phyloP scores from a whole-genome alignment of 1,140 invertebrate species.

The Papilio polyxenes region DNA sequence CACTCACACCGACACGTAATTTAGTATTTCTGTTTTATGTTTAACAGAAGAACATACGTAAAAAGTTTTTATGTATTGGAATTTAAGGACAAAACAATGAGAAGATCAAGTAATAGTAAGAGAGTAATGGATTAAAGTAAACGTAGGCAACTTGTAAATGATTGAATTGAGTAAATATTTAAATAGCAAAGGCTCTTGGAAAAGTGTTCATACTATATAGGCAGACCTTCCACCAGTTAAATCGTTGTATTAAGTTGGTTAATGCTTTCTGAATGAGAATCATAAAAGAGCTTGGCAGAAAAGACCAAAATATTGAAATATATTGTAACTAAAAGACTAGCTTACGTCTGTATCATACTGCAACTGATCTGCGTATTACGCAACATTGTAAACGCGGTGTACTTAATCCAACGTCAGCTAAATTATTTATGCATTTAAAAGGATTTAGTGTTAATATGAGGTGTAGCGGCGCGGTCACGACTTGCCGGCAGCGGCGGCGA shows the following conservation, averaged over 20 bases:
- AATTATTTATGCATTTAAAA: slow-evolving; percentile 80
- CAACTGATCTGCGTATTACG: slow-evolving; percentile 13
- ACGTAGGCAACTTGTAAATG: no score
- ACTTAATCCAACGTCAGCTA: slow-evolving; percentile 72
- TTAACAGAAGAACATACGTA: no score
- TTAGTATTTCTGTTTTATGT: background rate
- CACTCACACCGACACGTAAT: slow-evolving; percentile 55
- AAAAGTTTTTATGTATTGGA: background rate
- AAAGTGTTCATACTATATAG: background rate
- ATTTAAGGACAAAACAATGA: no score
- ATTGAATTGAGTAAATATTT: no score
- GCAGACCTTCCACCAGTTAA: background rate
- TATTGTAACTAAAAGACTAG: no score
- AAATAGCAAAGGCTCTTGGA: background rate
- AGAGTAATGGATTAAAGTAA: no score
- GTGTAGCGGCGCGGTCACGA: slow-evolving; percentile 75
- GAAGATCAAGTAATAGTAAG: no score
- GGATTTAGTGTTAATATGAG: slow-evolving; percentile 79
- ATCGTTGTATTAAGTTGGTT: background rate
- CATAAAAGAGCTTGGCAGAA: background rate
- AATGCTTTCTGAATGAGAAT: background rate
- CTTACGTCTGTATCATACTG: no score
- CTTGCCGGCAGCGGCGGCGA: slow-evolving; percentile 54
- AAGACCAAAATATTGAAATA: background rate
- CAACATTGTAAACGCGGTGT: slow-evolving; percentile 54